These are phyloP conservation scores for Agonopterix alstromeriana DNA, from an alignment of 2,888 invertebrate genomes.

Conservation along the genomic window DNA sequence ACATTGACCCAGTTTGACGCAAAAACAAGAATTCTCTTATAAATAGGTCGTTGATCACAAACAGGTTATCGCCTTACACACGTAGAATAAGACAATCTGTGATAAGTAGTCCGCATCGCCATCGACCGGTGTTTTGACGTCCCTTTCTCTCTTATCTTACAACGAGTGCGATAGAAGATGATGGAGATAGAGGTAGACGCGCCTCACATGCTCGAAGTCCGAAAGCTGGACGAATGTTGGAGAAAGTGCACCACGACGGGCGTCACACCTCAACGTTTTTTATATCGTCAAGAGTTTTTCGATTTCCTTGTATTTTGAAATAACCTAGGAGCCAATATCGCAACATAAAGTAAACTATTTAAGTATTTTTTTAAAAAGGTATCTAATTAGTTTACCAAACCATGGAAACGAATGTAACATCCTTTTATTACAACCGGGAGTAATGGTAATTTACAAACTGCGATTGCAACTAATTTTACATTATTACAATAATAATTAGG, in stretches of 20 bases:
- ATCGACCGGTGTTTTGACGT: slow-evolving; percentile 27
- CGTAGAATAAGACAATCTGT: slow-evolving; percentile 41
- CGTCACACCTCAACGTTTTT: slow-evolving; percentile 27
- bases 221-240: slow-evolving; percentile 60
- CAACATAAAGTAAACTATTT: too few relatives aligned
- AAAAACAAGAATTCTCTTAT: background rate
- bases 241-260: slow-evolving; percentile 59
- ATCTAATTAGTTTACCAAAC: too few relatives aligned
- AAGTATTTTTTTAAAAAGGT: too few relatives aligned
- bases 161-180: slow-evolving; percentile 37
- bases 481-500: too few relatives aligned
- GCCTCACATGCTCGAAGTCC: slow-evolving; percentile 38
- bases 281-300: slow-evolving; percentile 22
- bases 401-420: too few relatives aligned
- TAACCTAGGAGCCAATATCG: too few relatives aligned
- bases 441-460: too few relatives aligned
- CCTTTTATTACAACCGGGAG: too few relatives aligned
- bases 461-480: too few relatives aligned
- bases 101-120: slow-evolving; percentile 59
- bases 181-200: slow-evolving; percentile 14
- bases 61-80: slow-evolving; percentile 44
- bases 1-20: slow-evolving; percentile 6
- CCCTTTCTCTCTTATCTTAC: slow-evolving; percentile 46
- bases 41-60: background rate
- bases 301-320: slow-evolving; percentile 4